Percentiles rank a stretch among this genome's conserved stretches.
phyloP scores from a whole-genome alignment of 2,113 vertebrate genomes.

The Entomyzon cyanotis region DNA sequence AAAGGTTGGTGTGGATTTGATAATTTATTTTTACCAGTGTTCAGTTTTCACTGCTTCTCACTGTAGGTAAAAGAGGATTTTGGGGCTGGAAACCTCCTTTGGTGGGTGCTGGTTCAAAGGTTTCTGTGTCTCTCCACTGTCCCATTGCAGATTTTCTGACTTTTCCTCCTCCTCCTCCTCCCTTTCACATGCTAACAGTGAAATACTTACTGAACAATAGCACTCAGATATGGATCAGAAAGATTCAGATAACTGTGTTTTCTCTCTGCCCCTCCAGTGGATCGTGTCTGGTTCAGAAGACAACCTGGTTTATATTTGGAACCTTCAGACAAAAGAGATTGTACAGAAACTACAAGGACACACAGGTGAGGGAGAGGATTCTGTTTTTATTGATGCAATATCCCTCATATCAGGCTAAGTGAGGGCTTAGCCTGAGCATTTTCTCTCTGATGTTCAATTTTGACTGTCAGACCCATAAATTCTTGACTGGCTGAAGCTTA shows the following conservation, averaged over 20 bases:
- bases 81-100: neutral
- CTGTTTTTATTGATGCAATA: neutral
- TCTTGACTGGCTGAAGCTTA: neutral
- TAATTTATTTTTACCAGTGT: fast-evolving
- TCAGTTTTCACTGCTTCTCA: neutral
- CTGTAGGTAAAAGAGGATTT: neutral
- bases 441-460: neutral
- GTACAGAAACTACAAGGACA: constrained; percentile 98
- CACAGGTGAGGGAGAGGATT: constrained; percentile 81
- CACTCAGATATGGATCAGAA: neutral
- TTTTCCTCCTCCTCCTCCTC: neutral
- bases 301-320: constrained; percentile 99
- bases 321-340: constrained; percentile 99
- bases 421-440: neutral
- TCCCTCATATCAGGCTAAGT: neutral
- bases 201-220: neutral
- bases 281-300: constrained; percentile 98
- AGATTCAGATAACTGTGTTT: neutral
- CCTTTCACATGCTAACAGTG: neutral
- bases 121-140: neutral
- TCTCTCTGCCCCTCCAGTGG: constrained; percentile 79
- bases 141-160: neutral
- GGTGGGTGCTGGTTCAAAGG: neutral
- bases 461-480: neutral
- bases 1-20: constrained; percentile 75